Percentiles rank a stretch among this genome's conserved stretches.
phyloP scores from a whole-genome alignment of 2,888 invertebrate species.

The Cantharis flavilabris region DNA sequence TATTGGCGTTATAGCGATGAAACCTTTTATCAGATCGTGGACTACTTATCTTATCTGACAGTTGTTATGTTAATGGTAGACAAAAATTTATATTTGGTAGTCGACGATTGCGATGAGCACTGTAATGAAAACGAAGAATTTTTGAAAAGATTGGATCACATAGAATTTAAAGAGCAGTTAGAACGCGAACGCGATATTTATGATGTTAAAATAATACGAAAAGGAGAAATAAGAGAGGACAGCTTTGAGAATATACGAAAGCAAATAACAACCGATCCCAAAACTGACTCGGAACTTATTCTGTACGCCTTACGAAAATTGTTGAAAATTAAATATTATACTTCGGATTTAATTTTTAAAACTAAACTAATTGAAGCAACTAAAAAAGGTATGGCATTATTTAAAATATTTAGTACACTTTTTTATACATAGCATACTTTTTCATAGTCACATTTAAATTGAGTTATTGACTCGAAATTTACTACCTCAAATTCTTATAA shows the following conservation, averaged over 20 bases:
- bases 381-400: conserved; percentile 34
- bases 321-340: conserved; percentile 31
- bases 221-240: conserved; percentile 5
- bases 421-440: not conserved
- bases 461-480: not conserved
- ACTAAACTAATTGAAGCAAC: conserved; percentile 34
- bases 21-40: conserved; percentile 37
- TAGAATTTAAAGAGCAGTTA: conserved; percentile 30
- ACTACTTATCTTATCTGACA: conserved; percentile 38
- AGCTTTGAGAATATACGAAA: not conserved
- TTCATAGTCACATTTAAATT: not conserved
- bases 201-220: conserved; percentile 37
- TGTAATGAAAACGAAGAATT: conserved; percentile 36
- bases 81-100: conserved; percentile 35
- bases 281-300: conserved; percentile 33
- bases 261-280: not conserved
- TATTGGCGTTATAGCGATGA: conserved; percentile 41
- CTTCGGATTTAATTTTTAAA: conserved; percentile 33
- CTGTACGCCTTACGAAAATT: conserved; percentile 35
- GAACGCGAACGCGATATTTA: conserved; percentile 39
- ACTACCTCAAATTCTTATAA: not conserved
- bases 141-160: conserved; percentile 34
- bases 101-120: conserved; percentile 35
- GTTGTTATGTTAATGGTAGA: conserved; percentile 36
- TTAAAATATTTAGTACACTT: not conserved